These are phyloP conservation scores for Hyaena hyaena DNA, from an alignment of 2,113 vertebrate species.

Conservation along the genomic window DNA sequence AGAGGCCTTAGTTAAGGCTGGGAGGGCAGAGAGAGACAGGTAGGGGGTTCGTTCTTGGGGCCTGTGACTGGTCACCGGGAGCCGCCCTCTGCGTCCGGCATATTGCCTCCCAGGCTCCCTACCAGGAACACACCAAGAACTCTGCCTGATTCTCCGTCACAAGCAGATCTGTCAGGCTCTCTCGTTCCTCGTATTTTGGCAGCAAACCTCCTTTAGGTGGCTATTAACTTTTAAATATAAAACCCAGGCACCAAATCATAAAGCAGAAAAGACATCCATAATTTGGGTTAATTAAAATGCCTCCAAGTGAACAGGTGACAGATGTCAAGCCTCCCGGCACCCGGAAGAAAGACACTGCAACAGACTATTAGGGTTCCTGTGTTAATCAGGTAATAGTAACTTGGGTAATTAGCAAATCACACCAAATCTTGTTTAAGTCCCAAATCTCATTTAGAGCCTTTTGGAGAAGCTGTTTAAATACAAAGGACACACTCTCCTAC, in stretches of 20 bases:
- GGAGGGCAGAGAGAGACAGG: background rate
- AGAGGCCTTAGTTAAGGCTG: background rate
- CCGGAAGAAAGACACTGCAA: slow-evolving; percentile 82
- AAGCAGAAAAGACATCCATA: slow-evolving; percentile 85
- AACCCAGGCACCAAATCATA: slow-evolving; percentile 85
- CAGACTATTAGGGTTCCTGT: slow-evolving; percentile 87
- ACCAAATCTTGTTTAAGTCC: slow-evolving; percentile 88
- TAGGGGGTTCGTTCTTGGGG: background rate
- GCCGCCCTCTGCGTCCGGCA: background rate
- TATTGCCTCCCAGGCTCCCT: background rate
- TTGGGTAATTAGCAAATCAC: slow-evolving; percentile 90
- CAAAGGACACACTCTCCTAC: slow-evolving; percentile 85
- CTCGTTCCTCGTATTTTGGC: slow-evolving; percentile 78
- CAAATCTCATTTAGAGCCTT: slow-evolving; percentile 88
- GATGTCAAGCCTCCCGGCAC: slow-evolving; percentile 88
- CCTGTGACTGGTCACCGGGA: background rate
- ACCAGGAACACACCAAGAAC: background rate
- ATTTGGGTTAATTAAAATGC: slow-evolving; percentile 91
- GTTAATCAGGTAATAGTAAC: slow-evolving; percentile 90
- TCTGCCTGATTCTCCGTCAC: background rate
- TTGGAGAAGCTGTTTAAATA: slow-evolving; percentile 86
- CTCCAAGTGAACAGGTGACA: slow-evolving; percentile 89
- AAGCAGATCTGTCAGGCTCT: slow-evolving; percentile 75
- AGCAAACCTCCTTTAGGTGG: slow-evolving; percentile 84
- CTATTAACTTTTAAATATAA: slow-evolving; percentile 87